Percentiles rank a stretch among this genome's conserved stretches.
These are phyloP conservation scores for rat (Rattus norvegicus) DNA, from an alignment of 2,113 vertebrate species.

Conservation along the genomic window GRCr8 NC_086022.1:161057001-161057500, in stretches of 20 bases:
- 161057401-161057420: neutral
- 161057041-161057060: neutral
- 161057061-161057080: neutral
- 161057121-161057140: too few relatives aligned
- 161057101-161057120: fast-evolving
- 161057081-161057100: neutral
- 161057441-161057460: too few relatives aligned
- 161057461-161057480: too few relatives aligned
- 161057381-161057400: neutral
- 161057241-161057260: neutral
- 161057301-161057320: neutral
- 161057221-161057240: neutral
- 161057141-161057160: neutral
- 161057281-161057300: neutral
- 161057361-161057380: neutral
- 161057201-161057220: too few relatives aligned
- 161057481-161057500: neutral
- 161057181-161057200: neutral
- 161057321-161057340: neutral
- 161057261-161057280: neutral
- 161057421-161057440: neutral
- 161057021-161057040: neutral
- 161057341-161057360: neutral
- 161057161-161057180: neutral
- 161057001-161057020: neutral